Evolutionary conservation across 1,140 invertebrate genomes (phyloP).

Genomic region (Drosophila ohnishii): DNA sequence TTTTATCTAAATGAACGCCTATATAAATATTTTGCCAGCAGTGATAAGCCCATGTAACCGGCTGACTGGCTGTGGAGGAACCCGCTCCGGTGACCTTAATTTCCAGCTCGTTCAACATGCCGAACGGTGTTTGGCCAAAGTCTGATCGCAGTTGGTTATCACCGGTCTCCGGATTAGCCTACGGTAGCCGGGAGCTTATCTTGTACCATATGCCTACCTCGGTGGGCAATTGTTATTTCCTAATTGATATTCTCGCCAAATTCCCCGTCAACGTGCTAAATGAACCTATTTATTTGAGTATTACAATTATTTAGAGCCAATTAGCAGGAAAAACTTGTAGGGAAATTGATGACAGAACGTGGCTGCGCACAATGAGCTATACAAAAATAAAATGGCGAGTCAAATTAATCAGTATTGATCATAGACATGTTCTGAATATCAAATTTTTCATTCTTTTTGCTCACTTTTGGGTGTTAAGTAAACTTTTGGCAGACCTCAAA

Average conservation of each 20-base stretch:
- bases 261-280: slow-evolving; percentile 28
- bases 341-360: slow-evolving; percentile 24
- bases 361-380: slow-evolving; percentile 3
- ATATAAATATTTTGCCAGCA: slow-evolving; percentile 48
- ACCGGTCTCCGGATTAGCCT: slow-evolving; percentile 22
- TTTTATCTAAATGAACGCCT: slow-evolving; percentile 54
- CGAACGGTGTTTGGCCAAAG: slow-evolving; percentile 38
- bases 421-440: neutral
- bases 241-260: slow-evolving; percentile 26
- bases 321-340: slow-evolving; percentile 8
- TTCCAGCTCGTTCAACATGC: slow-evolving; percentile 26
- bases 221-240: slow-evolving; percentile 6
- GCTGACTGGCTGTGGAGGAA: slow-evolving; percentile 6
- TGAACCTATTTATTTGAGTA: slow-evolving; percentile 31
- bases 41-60: slow-evolving; percentile 55
- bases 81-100: slow-evolving; percentile 28
- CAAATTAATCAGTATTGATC: neutral
- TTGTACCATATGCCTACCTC: slow-evolving; percentile 17
- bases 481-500: neutral
- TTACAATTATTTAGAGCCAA: slow-evolving; percentile 29
- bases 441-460: neutral
- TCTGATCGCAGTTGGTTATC: slow-evolving; percentile 37
- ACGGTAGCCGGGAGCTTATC: slow-evolving; percentile 30
- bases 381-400: slow-evolving; percentile 2
- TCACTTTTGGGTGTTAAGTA: neutral